Evolutionary conservation across 2,113 vertebrate species (phyloP).

Genomic region (Bettongia penicillata): DNA sequence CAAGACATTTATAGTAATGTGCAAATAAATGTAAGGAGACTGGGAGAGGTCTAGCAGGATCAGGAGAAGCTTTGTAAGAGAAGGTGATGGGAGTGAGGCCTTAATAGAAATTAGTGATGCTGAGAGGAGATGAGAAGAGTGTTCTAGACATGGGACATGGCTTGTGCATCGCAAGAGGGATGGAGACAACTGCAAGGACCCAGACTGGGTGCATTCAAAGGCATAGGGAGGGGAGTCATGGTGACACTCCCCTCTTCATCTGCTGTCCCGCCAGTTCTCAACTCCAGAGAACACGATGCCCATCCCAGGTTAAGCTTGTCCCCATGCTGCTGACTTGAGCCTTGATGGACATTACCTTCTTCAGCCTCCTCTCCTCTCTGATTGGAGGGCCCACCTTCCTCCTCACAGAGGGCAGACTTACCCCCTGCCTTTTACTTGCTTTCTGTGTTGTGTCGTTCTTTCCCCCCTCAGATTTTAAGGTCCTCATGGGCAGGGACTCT

Average conservation of each 20-base stretch:
- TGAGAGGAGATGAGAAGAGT: background rate
- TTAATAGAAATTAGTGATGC: too few relatives aligned
- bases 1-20: background rate
- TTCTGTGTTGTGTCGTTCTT: too few relatives aligned
- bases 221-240: background rate
- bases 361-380: background rate
- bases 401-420: background rate
- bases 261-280: background rate
- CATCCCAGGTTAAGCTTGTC: background rate
- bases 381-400: background rate
- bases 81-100: background rate
- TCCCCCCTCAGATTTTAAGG: too few relatives aligned
- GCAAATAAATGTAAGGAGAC: background rate
- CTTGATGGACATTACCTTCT: background rate
- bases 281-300: too few relatives aligned
- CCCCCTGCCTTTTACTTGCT: background rate
- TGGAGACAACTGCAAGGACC: background rate
- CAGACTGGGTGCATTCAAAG: background rate
- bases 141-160: too few relatives aligned
- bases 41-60: background rate
- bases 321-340: background rate
- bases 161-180: too few relatives aligned
- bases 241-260: too few relatives aligned
- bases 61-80: background rate
- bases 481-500: too few relatives aligned